Evolutionary conservation across 2,888 invertebrate genomes (phyloP).

Genomic region (Scelioninae gen. 1): DNA sequence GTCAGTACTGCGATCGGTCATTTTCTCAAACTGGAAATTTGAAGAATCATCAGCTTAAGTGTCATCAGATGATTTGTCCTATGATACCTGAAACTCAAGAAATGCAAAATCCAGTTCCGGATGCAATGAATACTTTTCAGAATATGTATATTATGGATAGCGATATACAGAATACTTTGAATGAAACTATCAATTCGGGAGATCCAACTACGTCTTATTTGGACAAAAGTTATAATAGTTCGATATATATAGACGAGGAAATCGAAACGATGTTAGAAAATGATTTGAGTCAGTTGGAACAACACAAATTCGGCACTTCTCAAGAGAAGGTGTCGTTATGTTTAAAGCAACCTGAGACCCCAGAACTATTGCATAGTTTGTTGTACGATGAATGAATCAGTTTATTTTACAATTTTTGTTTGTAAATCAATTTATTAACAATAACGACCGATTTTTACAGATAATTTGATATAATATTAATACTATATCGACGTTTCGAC

Average conservation of each 20-base stretch:
- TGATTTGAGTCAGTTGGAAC: slow-evolving; percentile 76
- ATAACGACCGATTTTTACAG: too few species aligned
- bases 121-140: too few species aligned
- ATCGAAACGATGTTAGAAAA: slow-evolving; percentile 62
- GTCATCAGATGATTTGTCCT: slow-evolving; percentile 75
- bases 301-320: slow-evolving; percentile 75
- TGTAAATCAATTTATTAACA: too few species aligned
- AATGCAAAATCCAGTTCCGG: too few species aligned
- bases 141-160: too few species aligned
- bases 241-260: slow-evolving; percentile 80
- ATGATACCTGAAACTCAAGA: slow-evolving; percentile 70
- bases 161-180: slow-evolving; percentile 81
- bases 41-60: slow-evolving; percentile 80
- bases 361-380: slow-evolving; percentile 80
- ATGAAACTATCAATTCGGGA: slow-evolving; percentile 81
- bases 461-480: too few species aligned
- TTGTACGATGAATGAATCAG: slow-evolving; percentile 77
- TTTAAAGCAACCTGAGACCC: slow-evolving; percentile 81
- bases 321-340: slow-evolving; percentile 78
- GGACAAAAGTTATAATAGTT: slow-evolving; percentile 79
- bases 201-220: slow-evolving; percentile 77
- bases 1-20: slow-evolving; percentile 79
- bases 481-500: too few species aligned
- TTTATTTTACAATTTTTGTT: too few species aligned
- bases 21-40: slow-evolving; percentile 82